Evolutionary conservation across 2,888 invertebrate genomes (phyloP).

Genomic region (Zootermopsis nevadensis): DNA sequence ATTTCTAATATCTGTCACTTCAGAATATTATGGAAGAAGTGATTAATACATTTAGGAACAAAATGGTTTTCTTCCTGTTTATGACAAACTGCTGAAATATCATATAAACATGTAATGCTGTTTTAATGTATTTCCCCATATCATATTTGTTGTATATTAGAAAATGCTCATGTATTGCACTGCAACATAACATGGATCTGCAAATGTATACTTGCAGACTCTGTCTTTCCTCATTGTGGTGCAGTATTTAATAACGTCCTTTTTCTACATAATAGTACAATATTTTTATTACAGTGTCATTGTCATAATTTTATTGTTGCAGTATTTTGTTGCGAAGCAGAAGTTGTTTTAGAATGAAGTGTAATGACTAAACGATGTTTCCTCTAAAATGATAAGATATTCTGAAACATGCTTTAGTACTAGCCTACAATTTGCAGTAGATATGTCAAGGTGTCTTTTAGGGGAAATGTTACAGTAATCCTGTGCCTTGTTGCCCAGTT

Average conservation of each 20-base stretch:
- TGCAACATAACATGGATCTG: neutral
- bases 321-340: constrained; percentile 4
- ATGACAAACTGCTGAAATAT: constrained; percentile 2
- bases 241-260: neutral
- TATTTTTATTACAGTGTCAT: constrained; percentile 10
- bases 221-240: neutral
- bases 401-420: neutral
- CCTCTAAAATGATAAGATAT: neutral
- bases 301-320: constrained; percentile 10
- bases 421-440: neutral
- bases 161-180: constrained; percentile 1
- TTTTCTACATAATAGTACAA: constrained; percentile 25
- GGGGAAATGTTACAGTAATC: constrained; percentile 3
- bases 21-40: neutral
- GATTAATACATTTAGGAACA: neutral
- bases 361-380: neutral
- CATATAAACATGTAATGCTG: neutral
- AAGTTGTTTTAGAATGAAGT: constrained; percentile 29
- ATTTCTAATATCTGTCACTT: too few relatives aligned
- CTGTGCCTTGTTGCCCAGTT: constrained; percentile 24
- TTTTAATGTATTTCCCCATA: neutral
- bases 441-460: neutral
- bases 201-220: neutral
- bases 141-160: neutral
- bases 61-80: neutral